A percentile compares a stretch with the other conserved stretches of the same genome.
These are phyloP conservation scores for Eulemur albifrons DNA, from an alignment of 2,797 vertebrate species.

Conservation along the genomic window DNA sequence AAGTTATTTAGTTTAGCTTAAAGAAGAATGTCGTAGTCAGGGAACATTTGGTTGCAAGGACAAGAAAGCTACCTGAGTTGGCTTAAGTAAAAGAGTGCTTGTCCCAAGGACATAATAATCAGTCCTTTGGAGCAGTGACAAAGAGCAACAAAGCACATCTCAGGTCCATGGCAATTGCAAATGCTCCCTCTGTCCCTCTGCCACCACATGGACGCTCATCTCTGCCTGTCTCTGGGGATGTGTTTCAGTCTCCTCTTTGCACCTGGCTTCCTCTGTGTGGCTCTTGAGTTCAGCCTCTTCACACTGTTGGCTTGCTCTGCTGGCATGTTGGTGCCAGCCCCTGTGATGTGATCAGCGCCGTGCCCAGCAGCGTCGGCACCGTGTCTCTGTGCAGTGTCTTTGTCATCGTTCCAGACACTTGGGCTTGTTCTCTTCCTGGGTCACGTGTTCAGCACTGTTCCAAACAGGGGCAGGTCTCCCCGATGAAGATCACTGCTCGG, in stretches of 20 bases:
- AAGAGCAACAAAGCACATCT: background rate
- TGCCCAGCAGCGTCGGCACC: background rate
- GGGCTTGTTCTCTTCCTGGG: background rate
- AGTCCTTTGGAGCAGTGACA: background rate
- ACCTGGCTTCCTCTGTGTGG: background rate
- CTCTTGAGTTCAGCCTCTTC: background rate
- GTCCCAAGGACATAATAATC: background rate
- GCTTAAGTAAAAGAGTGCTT: background rate
- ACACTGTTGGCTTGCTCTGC: rapidly evolving
- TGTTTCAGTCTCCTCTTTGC: background rate
- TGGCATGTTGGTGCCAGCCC: background rate
- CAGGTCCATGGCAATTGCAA: rapidly evolving
- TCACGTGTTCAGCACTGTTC: background rate
- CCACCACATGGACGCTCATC: background rate
- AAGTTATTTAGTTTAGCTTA: conserved; percentile 43
- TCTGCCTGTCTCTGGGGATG: background rate
- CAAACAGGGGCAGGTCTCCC: background rate
- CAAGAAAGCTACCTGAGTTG: background rate
- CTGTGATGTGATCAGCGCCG: background rate
- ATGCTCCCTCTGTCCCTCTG: background rate
- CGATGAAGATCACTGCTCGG: background rate
- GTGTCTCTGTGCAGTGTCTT: no score
- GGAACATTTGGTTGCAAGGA: background rate
- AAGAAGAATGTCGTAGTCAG: background rate
- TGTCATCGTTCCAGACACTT: background rate